These are phyloP conservation scores for Mastacembelus armatus DNA, from an alignment of 2,797 vertebrate species.

Conservation along the genomic window DNA sequence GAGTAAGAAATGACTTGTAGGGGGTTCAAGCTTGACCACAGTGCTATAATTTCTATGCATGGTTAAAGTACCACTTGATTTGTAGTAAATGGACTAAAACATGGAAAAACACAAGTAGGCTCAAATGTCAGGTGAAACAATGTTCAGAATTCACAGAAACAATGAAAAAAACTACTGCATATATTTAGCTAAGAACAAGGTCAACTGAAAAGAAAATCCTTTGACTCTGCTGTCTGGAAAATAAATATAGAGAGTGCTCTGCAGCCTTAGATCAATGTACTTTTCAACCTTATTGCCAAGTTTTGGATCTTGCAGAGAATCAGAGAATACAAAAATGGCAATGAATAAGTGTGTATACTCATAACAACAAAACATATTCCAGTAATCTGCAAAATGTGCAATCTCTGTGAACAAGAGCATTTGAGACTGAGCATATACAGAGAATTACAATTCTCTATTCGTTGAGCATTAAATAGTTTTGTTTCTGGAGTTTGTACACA, in stretches of 20 bases:
- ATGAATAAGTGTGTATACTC: conserved; percentile 51
- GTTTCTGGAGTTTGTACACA: conserved; percentile 31
- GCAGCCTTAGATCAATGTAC: conserved; percentile 39
- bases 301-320: conserved; percentile 48
- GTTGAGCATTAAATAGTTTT: conserved; percentile 12
- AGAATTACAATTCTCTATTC: conserved; percentile 29
- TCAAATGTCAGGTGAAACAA: conserved; percentile 6
- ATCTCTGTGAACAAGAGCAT: conserved; percentile 60
- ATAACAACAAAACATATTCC: conserved; percentile 55
- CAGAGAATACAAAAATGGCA: conserved; percentile 49
- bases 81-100: background rate
- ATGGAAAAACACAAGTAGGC: background rate
- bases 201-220: conserved; percentile 24
- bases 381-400: conserved; percentile 57
- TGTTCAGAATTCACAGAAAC: conserved; percentile 14
- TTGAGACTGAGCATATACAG: conserved; percentile 49
- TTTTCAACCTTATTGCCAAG: conserved; percentile 55
- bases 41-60: background rate
- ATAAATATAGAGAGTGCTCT: no score
- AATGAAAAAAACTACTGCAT: background rate
- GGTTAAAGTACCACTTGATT: no score
- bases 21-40: background rate
- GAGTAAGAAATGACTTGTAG: background rate
- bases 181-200: conserved; percentile 40
- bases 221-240: conserved; percentile 15